Base-by-base conservation (phyloP, 2,797 vertebrate species). In the Brachyalestes nurse region DNA sequence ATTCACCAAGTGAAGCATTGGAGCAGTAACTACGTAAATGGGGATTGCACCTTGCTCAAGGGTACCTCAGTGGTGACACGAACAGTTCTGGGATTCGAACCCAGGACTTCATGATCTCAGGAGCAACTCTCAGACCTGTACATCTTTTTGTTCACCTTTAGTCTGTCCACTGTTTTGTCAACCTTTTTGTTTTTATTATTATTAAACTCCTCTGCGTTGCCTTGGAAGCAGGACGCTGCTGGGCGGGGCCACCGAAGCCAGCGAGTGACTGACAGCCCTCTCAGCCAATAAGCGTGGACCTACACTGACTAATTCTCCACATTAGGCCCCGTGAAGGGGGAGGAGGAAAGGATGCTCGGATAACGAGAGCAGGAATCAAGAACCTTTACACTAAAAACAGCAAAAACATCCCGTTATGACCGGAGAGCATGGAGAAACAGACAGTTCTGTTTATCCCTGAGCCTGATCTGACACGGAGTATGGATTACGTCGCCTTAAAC, bases 141-240 rank as follows among this genome's bases (percentile, higher is more conserved):
- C 12, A 51, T 51, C 9, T 51, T 13, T 51, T 28, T 28, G 3
- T 4, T 51, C 10, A 13, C 10, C 47, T 49, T 49, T 10, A 49
- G 47, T 13, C 47, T 13, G 47, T 49, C 47, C 47, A 2, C 12
- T 9, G 6, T 12, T 2, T 12, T 14, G 7, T 6, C 42, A 45
- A 6, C 9, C 42, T 45, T 6, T 45, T 28, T 28, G 28, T 28
- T 28, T 28, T 28, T 28, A 28, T 3, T 28, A 28, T 45, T 45
- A 45, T 45, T 6, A 45, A 49, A 49, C 47, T 49, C 2, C 10
- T 16, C 25, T 34, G 60, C 81, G 92, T 94, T 95, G 92, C 93
- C 89, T 86, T 93, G 93, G 91, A 90, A 94, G 92, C 90, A 88
- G 89, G 91, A 94, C 92, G 92, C 93, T 89, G 82, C 85, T 51